Evolutionary conservation across 2,888 invertebrate genomes (phyloP).

Genomic region (Scaptomyza parva): DNA sequence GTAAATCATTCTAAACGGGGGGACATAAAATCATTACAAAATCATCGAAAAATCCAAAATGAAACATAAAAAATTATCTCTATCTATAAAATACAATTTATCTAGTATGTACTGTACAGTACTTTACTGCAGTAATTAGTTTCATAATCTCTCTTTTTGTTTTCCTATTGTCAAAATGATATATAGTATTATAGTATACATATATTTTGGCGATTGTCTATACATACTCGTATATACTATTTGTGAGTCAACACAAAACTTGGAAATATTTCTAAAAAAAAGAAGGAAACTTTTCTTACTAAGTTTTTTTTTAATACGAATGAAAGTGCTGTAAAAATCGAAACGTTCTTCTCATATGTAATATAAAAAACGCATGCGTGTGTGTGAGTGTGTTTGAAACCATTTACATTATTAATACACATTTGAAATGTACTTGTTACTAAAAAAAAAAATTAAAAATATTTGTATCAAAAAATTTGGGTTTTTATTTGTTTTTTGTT

Average conservation of each 20-base stretch:
- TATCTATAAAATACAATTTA: conserved; percentile 14
- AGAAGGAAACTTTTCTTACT: no score
- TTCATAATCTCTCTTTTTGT: conserved; percentile 31
- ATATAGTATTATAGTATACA: conserved; percentile 31
- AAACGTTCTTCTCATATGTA: conserved; percentile 11
- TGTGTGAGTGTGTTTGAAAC: conserved; percentile 54
- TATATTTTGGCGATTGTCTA: conserved; percentile 58
- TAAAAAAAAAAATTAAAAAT: conserved; percentile 47
- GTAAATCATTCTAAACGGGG: conserved; percentile 43
- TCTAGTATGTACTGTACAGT: conserved; percentile 15
- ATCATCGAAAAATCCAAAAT: conserved; percentile 24
- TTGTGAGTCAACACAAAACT: conserved; percentile 12
- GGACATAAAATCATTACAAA: conserved; percentile 36
- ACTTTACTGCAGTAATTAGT: conserved; percentile 13
- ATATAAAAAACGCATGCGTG: conserved; percentile 39
- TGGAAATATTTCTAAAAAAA: no score
- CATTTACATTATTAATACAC: conserved; percentile 62
- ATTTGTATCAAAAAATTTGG: conserved; percentile 50
- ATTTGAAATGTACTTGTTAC: conserved; percentile 42
- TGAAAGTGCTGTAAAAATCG: conserved; percentile 9
- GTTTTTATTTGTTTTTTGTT: conserved; percentile 4
- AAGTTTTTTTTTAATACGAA: no score
- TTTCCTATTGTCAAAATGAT: conserved; percentile 67
- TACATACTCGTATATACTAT: conserved; percentile 49
- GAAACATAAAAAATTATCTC: conserved; percentile 36